Evolutionary conservation across 2,113 vertebrate genomes (phyloP).

Genomic region (Platycercus adscitus): DNA sequence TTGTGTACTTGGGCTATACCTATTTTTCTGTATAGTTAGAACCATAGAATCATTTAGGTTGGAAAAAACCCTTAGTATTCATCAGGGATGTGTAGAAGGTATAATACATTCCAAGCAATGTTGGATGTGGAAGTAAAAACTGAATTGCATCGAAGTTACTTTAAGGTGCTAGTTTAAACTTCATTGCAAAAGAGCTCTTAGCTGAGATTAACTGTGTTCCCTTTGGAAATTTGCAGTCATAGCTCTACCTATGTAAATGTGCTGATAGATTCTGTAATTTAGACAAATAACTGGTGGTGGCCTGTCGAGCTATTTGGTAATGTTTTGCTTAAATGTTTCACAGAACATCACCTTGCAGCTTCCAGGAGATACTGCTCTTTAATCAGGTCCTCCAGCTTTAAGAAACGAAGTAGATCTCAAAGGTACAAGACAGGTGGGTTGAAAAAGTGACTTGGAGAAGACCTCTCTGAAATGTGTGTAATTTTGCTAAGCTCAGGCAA

Average conservation of each 20-base stretch:
- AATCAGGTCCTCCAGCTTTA: constrained; percentile 62
- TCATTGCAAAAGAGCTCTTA: neutral
- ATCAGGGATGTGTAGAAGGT: neutral
- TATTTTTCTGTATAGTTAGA: neutral
- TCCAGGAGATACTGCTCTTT: constrained; percentile 52
- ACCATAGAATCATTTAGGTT: neutral
- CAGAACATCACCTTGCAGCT: constrained; percentile 69
- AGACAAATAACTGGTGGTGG: neutral
- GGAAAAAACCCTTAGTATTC: neutral
- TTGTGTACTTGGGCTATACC: neutral
- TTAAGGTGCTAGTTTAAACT: neutral
- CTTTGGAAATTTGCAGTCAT: neutral
- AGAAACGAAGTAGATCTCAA: constrained; percentile 74
- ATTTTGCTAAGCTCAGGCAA: neutral
- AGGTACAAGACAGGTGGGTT: constrained; percentile 74
- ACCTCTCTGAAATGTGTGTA: neutral
- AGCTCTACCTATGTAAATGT: neutral
- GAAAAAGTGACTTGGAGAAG: neutral
- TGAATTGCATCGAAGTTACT: neutral
- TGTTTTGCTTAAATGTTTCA: constrained; percentile 12
- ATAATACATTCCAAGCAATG: neutral
- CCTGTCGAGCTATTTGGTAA: neutral
- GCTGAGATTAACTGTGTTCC: neutral
- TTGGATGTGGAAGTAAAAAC: neutral
- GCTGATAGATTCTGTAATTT: neutral